These are phyloP conservation scores for Drosophila aldrichi DNA, from an alignment of 2,888 invertebrate species.

Conservation along the genomic window DNA sequence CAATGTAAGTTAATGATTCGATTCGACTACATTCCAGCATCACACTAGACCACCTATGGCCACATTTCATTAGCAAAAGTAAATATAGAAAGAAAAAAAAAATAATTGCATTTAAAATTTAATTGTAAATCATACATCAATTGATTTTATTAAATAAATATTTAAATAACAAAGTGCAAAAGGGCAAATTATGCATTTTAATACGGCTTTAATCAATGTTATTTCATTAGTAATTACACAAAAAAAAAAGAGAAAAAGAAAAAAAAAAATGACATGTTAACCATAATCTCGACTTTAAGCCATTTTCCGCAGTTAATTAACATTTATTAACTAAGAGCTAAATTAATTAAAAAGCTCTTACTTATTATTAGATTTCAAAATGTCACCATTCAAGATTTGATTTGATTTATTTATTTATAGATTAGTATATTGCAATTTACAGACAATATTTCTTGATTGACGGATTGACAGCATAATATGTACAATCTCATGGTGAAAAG, in stretches of 20 bases:
- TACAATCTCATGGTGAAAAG: no score
- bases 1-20: not conserved
- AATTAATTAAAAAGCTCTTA: not conserved
- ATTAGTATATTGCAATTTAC: no score
- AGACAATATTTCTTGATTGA: no score
- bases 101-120: constrained; percentile 1
- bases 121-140: constrained; percentile 3
- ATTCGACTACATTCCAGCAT: not conserved
- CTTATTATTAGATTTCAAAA: not conserved
- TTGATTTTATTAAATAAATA: constrained; percentile 3
- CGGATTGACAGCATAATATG: no score
- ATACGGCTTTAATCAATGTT: not conserved
- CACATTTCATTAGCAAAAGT: not conserved
- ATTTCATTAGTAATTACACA: constrained; percentile 1
- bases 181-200: constrained; percentile 6
- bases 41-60: not conserved
- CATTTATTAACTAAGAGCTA: constrained; percentile 1
- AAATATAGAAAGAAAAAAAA: constrained; percentile 1
- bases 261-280: not conserved
- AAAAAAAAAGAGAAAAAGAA: not conserved
- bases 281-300: constrained; percentile 3
- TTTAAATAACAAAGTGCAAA: not conserved
- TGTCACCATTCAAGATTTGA: not conserved
- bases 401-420: no score
- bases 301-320: not conserved